Conservation (phyloP, 2,797 vertebrate species). For the Neoniphon sammara region DNA sequence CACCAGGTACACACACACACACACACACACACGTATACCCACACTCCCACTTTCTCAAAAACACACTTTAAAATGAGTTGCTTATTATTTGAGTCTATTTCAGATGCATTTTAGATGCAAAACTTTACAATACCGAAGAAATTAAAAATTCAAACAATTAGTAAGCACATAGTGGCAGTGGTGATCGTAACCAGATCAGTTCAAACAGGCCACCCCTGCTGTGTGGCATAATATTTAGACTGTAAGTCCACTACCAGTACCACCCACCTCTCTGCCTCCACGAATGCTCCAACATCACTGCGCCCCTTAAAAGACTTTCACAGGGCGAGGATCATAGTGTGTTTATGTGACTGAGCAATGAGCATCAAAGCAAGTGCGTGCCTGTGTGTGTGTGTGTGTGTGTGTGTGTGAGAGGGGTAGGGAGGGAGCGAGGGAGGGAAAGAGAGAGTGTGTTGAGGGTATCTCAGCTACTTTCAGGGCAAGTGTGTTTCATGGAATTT, state of each 20-base stretch:
- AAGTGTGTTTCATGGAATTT: conserved; percentile 40
- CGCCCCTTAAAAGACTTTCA: conserved; percentile 63
- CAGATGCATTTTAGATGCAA: conserved; percentile 26
- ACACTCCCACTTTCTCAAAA: conserved; percentile 14
- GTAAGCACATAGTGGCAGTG: conserved; percentile 40
- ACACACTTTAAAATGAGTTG: not conserved
- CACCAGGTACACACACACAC: conserved; percentile 85
- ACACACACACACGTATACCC: conserved; percentile 15
- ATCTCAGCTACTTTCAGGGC: conserved; percentile 5
- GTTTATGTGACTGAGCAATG: conserved; percentile 29
- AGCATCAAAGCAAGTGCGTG: conserved; percentile 30
- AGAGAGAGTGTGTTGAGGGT: not conserved
- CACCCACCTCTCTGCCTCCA: conserved; percentile 66
- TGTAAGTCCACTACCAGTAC: conserved; percentile 65
- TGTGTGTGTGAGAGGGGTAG: not conserved
- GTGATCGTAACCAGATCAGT: conserved; percentile 71
- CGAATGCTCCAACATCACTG: conserved; percentile 53
- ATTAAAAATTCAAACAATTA: conserved; percentile 24
- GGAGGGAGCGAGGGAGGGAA: not conserved
- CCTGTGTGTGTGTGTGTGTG: conserved; percentile 5
- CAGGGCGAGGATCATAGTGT: conserved; percentile 36
- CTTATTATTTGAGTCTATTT: not conserved
- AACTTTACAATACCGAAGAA: conserved; percentile 18
- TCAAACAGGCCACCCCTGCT: conserved; percentile 76
- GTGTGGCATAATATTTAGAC: conserved; percentile 83